Percentiles rank a stretch among this genome's conserved stretches.
These are phyloP conservation scores for Erebia ligea DNA, from an alignment of 2,888 invertebrate genomes.

Conservation along the genomic window DNA sequence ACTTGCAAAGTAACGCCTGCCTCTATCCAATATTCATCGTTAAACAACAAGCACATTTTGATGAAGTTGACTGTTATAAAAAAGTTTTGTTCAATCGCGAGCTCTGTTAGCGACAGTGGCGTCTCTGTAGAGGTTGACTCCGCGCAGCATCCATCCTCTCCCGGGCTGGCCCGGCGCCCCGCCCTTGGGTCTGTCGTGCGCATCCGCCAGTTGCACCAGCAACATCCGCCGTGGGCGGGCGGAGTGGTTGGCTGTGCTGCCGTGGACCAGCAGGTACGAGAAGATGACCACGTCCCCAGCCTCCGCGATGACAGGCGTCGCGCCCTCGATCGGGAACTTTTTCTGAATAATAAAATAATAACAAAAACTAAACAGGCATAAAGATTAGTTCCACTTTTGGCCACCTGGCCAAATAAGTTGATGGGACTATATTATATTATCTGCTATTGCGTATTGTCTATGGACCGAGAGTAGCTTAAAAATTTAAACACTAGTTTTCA, in stretches of 20 bases:
- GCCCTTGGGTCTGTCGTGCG: conserved; percentile 77
- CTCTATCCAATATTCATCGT: too few relatives aligned
- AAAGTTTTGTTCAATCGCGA: conserved; percentile 4
- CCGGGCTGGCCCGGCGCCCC: conserved; percentile 72
- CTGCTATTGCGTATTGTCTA: too few relatives aligned
- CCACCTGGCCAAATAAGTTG: too few relatives aligned
- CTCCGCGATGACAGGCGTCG: conserved; percentile 76
- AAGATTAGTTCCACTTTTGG: too few relatives aligned
- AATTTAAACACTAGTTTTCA: too few relatives aligned
- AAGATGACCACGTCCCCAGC: conserved; percentile 83
- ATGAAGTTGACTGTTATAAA: too few relatives aligned
- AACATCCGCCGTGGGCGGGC: conserved; percentile 78
- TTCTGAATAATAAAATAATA: conserved; percentile 50
- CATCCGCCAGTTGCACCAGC: conserved; percentile 77
- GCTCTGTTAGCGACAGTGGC: conserved; percentile 4
- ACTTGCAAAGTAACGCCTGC: too few relatives aligned
- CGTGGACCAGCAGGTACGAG: conserved; percentile 83
- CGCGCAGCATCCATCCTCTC: conserved; percentile 11
- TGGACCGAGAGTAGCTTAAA: too few relatives aligned
- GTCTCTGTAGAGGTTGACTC: neutral
- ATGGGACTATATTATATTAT: too few relatives aligned
- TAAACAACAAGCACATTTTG: too few relatives aligned
- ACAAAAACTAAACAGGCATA: too few relatives aligned
- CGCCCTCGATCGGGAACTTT: conserved; percentile 74
- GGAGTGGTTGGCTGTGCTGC: conserved; percentile 80